These are phyloP conservation scores for Anolis carolinensis DNA, from an alignment of 2,113 vertebrate species.

Conservation along the genomic window DNA sequence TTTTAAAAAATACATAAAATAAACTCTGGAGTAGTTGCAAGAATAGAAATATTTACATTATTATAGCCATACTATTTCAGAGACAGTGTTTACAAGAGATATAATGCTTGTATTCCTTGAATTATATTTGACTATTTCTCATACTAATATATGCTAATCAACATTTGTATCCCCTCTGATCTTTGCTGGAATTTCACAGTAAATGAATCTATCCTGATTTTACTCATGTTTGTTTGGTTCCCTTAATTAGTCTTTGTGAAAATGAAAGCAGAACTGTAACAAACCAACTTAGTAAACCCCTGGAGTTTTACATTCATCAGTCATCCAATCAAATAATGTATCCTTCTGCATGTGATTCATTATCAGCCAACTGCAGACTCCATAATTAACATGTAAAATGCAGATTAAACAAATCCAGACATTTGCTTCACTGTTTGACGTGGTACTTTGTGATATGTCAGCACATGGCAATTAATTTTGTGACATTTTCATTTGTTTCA, in stretches of 20 bases:
- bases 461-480: slow-evolving; percentile 32
- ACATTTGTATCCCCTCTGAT: slow-evolving; percentile 20
- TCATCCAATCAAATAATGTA: slow-evolving; percentile 22
- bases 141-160: slow-evolving; percentile 13
- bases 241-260: slow-evolving; percentile 39
- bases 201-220: slow-evolving; percentile 37
- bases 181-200: slow-evolving; percentile 18
- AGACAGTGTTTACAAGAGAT: not conserved
- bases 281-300: slow-evolving; percentile 26
- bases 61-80: not conserved
- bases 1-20: not conserved
- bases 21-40: not conserved
- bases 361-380: slow-evolving; percentile 42
- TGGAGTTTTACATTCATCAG: slow-evolving; percentile 30
- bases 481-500: slow-evolving; percentile 47
- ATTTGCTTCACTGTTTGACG: slow-evolving; percentile 38
- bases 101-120: not conserved
- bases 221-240: slow-evolving; percentile 29
- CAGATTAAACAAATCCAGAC: slow-evolving; percentile 44
- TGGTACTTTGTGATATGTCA: slow-evolving; percentile 27
- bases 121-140: not conserved
- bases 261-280: slow-evolving; percentile 25
- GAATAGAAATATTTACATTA: not conserved
- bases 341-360: slow-evolving; percentile 33
- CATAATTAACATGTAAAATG: slow-evolving; percentile 45